Base-by-base conservation (phyloP, 2,113 vertebrate genomes). In the Plectropomus leopardus region DNA sequence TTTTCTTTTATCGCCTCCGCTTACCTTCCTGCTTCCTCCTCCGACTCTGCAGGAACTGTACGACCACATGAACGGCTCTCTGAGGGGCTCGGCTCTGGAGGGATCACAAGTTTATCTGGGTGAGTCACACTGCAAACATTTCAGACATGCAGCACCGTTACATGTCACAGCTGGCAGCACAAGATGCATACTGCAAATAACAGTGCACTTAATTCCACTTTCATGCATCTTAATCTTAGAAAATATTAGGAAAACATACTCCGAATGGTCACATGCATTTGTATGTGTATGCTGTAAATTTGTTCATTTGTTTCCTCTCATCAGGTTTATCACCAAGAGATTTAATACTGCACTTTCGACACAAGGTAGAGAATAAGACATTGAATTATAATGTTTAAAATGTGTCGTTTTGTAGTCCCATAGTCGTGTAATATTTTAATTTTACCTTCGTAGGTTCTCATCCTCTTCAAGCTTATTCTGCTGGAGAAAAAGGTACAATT, bases 391-490 rank as follows among this genome's bases (percentile, higher is more conserved):
- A n/a, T 11, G 21, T 45, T 8, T 51, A 54, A 54, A 15, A 54
- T 7, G 32, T 16, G 17, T 1, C 3, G 0, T 8, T 30, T 8
- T 26, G 4, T 24, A 1, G 8, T 7, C 3, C 30, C 2, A 16
- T 3, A 1, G 48, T 28, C 3, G 17, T 45, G 4, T 57, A 1
- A 10, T 44, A 70, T 0, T 24, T 36, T 23, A 1, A 3, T 10
- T 58, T 42, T 36, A 14, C 77, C 24, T 15, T 57, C 88, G 4
- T 70, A 99, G 98, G 95, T 97, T 85, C 95, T 99, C 78, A 96
- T 99, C 80, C 95, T 99, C 61, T 99, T 99, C 94, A 99, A 99
- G 84, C 87, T 99, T 51, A 97, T 99, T 91, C 96, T 99, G 89
- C 95, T 99, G 80, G 98, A 99, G 90, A 99, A 98, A 95, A 99